A percentile compares a stretch with the other conserved stretches of the same genome.
These are phyloP conservation scores for Macrophya annulata DNA, from an alignment of 2,888 invertebrate species.

Conservation along the genomic window DNA sequence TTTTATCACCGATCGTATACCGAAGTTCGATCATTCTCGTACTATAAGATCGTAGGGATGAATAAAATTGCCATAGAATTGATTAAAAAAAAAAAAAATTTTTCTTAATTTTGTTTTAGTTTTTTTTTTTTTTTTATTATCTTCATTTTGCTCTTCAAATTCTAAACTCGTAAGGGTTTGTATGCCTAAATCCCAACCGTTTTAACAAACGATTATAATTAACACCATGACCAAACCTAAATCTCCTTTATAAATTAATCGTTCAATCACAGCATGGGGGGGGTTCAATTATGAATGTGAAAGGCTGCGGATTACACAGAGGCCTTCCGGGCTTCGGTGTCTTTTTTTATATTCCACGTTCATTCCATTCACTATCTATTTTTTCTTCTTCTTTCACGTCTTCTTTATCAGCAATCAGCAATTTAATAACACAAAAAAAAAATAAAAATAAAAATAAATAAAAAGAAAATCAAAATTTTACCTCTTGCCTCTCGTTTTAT, in stretches of 20 bases:
- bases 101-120: too few species aligned
- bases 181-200: neutral
- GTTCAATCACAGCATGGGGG: constrained; percentile 54
- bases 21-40: neutral
- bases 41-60: neutral
- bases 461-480: constrained; percentile 35
- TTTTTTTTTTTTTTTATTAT: too few species aligned
- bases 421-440: constrained; percentile 49
- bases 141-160: neutral
- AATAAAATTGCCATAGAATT: neutral
- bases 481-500: constrained; percentile 77
- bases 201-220: constrained; percentile 57
- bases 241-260: constrained; percentile 1
- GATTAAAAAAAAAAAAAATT: too few species aligned
- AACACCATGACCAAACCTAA: constrained; percentile 54
- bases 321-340: constrained; percentile 25
- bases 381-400: neutral
- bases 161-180: constrained; percentile 3
- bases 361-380: neutral
- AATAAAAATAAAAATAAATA: constrained; percentile 60
- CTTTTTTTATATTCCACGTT: neutral
- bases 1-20: neutral
- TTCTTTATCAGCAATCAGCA: neutral
- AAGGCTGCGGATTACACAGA: constrained; percentile 36
- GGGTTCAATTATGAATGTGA: constrained; percentile 56